These are phyloP conservation scores for Scaptomyza cyrtandrae DNA, from an alignment of 2,888 invertebrate genomes.

Conservation along the genomic window DNA sequence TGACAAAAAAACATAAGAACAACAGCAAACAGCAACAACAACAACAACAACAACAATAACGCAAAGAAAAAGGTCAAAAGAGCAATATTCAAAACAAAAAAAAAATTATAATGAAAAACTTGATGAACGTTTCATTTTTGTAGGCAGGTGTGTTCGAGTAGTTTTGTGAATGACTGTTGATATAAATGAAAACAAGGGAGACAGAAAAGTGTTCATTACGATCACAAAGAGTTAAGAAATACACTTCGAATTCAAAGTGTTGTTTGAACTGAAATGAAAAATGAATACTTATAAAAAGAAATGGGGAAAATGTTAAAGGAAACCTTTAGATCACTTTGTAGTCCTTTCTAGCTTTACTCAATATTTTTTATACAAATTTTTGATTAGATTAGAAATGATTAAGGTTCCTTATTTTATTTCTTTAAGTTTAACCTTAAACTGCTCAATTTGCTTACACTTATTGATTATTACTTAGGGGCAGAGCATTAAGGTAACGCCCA, in stretches of 20 bases:
- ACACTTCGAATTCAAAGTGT: background rate
- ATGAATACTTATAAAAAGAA: background rate
- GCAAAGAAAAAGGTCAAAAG: slow-evolving; percentile 12
- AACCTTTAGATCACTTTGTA: too few relatives aligned
- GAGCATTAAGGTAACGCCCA: slow-evolving; percentile 48
- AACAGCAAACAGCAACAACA: slow-evolving; percentile 12
- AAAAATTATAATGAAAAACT: slow-evolving; percentile 61
- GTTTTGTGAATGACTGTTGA: slow-evolving; percentile 21
- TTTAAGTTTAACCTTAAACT: slow-evolving; percentile 5
- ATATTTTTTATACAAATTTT: background rate
- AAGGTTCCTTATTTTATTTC: too few relatives aligned
- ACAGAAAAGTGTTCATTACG: background rate
- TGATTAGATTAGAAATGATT: background rate
- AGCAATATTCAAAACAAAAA: slow-evolving; percentile 11
- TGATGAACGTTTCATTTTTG: slow-evolving; percentile 62
- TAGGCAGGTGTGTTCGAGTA: slow-evolving; percentile 24
- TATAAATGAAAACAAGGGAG: slow-evolving; percentile 3
- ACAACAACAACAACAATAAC: slow-evolving; percentile 5
- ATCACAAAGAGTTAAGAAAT: slow-evolving; percentile 2
- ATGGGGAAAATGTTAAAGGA: background rate
- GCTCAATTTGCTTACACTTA: slow-evolving; percentile 7
- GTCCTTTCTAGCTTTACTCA: background rate
- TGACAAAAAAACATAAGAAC: slow-evolving; percentile 13
- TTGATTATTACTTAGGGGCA: slow-evolving; percentile 34
- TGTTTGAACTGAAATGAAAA: background rate